Conservation (phyloP, 2,888 invertebrate species). For the Hedychridium roseum region DNA sequence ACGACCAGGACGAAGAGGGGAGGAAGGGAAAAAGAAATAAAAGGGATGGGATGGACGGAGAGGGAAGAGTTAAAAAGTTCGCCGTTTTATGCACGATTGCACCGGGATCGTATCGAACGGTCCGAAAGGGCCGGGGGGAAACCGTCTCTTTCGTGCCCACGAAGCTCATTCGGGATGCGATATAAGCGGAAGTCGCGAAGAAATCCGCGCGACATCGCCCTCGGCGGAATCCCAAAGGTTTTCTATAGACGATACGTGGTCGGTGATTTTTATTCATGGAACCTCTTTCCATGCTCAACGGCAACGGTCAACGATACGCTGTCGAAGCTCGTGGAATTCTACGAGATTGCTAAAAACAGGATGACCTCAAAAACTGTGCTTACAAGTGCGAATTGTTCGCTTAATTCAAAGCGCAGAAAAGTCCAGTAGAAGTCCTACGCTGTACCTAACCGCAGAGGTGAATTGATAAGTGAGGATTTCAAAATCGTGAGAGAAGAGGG, state of each 20-base stretch:
- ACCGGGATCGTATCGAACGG: neutral
- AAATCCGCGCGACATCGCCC: slow-evolving; percentile 1
- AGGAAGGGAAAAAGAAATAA: neutral
- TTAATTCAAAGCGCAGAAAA: too few relatives aligned
- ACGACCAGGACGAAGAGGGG: neutral
- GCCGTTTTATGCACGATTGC: slow-evolving; percentile 1
- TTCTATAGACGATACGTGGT: neutral
- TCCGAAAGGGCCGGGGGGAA: too few relatives aligned
- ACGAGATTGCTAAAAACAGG: too few relatives aligned
- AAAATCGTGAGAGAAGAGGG: too few relatives aligned
- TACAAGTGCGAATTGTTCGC: too few relatives aligned
- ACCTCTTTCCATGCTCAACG: slow-evolving; percentile 20
- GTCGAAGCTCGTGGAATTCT: slow-evolving; percentile 23
- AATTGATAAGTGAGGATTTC: too few relatives aligned
- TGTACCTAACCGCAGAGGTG: too few relatives aligned
- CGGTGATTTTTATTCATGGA: slow-evolving; percentile 25
- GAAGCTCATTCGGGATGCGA: neutral
- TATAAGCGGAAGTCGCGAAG: neutral
- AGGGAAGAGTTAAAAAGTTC: neutral
- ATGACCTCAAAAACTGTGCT: too few relatives aligned
- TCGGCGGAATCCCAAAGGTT: neutral
- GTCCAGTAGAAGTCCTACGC: too few relatives aligned
- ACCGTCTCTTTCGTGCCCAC: neutral
- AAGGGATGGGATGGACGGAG: neutral
- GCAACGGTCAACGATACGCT: slow-evolving; percentile 28